Conservation (phyloP, 2,113 vertebrate genomes). For the Cyrtonyx montezumae region DNA sequence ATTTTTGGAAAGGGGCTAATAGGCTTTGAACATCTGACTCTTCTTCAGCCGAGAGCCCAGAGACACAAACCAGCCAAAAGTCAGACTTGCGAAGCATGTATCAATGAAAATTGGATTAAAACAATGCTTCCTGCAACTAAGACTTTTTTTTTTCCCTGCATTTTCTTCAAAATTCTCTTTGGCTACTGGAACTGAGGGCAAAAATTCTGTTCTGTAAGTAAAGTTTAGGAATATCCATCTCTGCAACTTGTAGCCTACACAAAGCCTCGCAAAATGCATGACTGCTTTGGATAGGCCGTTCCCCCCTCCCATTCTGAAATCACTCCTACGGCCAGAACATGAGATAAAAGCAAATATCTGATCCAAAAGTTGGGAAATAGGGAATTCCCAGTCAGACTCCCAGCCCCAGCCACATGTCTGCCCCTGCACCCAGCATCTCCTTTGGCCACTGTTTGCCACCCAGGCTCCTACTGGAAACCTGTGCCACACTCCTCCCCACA, state of each 20-base stretch:
- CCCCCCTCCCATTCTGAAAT: background rate
- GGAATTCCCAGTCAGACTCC: background rate
- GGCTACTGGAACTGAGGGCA: background rate
- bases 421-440: background rate
- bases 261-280: background rate
- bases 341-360: background rate
- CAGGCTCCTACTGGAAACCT: background rate
- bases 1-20: conserved; percentile 46
- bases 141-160: background rate
- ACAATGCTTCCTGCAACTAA: conserved; percentile 35
- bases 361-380: background rate
- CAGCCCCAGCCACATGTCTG: background rate
- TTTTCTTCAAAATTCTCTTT: conserved; percentile 13
- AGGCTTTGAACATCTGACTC: conserved; percentile 16
- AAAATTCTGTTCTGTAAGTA: background rate
- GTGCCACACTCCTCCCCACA: background rate
- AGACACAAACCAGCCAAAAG: conserved; percentile 51
- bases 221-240: conserved; percentile 11
- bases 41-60: background rate
- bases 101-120: conserved; percentile 9
- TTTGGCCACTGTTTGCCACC: background rate
- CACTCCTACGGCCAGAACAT: background rate
- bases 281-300: background rate
- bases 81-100: conserved; percentile 11
- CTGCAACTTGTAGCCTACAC: background rate